Base-by-base conservation (phyloP, 2,888 invertebrate species). In the Acrocera orbiculus region DNA sequence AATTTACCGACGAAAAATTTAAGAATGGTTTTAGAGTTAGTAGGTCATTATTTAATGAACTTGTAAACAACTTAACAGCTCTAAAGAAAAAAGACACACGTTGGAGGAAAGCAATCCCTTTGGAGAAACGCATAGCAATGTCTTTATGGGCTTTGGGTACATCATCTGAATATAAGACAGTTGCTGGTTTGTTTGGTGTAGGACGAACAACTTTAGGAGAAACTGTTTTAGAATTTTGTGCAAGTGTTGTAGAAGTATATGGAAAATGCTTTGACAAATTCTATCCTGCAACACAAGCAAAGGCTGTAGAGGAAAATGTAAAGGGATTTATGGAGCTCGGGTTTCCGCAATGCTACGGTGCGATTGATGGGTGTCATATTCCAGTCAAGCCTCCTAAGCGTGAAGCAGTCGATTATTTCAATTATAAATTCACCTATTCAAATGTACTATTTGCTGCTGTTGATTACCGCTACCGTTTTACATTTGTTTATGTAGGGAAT, bases 321-420 rank as follows among this genome's bases (percentile, higher is more conserved):
- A 26, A 4, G 10, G 26, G 26, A n/a, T 23, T 23, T 9, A 4
- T 4, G 6, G 11, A 10, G 8, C 17, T 16, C 3, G 29, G 29
- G 5, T 13, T 19, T 19, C 29, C 20, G 2, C 29, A 29, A 17
- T 20, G 19, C 13, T 29, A 20, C 14, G 17, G 16, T 16, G 29
- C 29, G 4, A 29, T 29, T 13, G 20, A 19, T 29, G n/a, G 19
- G 5, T 29, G 29, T 20, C 29, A 29, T 11, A 29, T 29, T 13
- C 13, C 19, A 11, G 13, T 20, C 8, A 4, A 4, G 8, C 20
- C 29, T 20, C 20, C 5, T 11, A 8, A 10, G 9, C n/a, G 20
- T 17, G 29, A 29, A 19, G 19, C 29, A 6, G 20, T 20, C 6
- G 29, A 29, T 20, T 29, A 20, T 19, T 29, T 16, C 20, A 29